Conservation (phyloP, 2,888 invertebrate species). For the Diaprepes abbreviatus region DNA sequence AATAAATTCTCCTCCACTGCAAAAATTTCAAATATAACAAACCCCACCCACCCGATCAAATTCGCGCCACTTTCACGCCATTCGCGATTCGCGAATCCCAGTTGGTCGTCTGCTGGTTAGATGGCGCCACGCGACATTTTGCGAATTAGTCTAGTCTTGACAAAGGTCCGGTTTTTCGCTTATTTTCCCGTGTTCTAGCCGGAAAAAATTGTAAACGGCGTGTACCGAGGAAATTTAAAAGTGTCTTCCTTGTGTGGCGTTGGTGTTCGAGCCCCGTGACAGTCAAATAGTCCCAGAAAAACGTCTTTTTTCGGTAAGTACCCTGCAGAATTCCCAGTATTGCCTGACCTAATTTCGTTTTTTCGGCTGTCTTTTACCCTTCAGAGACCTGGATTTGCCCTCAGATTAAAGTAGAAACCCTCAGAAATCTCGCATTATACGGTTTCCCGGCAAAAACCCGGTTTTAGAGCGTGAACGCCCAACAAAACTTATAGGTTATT, state of each 20-base stretch:
- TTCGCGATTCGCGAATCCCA: conserved; percentile 43
- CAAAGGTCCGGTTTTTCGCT: conserved; percentile 40
- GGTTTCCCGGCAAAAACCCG: conserved; percentile 8
- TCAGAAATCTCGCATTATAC: background rate
- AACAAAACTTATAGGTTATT: conserved; percentile 44
- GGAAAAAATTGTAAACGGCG: conserved; percentile 32
- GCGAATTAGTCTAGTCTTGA: conserved; percentile 28
- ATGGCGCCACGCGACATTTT: conserved; percentile 41
- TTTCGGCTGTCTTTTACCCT: conserved; percentile 35
- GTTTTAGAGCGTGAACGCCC: conserved; percentile 34
- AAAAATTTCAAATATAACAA: conserved; percentile 39
- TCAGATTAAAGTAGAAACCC: conserved; percentile 3
- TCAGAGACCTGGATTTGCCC: background rate
- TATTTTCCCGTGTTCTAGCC: conserved; percentile 29
- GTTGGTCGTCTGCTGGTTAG: conserved; percentile 35
- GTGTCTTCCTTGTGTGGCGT: conserved; percentile 16
- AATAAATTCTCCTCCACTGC: conserved; percentile 21
- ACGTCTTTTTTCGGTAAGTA: conserved; percentile 40
- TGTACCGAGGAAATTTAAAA: conserved; percentile 8
- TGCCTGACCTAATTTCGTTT: conserved; percentile 46
- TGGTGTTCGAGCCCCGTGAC: conserved; percentile 20
- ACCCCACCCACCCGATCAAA: conserved; percentile 46
- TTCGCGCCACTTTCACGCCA: conserved; percentile 48
- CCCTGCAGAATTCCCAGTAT: conserved; percentile 27
- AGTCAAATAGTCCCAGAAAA: conserved; percentile 32